A percentile compares a stretch with the other conserved stretches of the same genome.
phyloP scores from a whole-genome alignment of 2,888 invertebrate genomes.

The Coelogynopora nodosa region DNA sequence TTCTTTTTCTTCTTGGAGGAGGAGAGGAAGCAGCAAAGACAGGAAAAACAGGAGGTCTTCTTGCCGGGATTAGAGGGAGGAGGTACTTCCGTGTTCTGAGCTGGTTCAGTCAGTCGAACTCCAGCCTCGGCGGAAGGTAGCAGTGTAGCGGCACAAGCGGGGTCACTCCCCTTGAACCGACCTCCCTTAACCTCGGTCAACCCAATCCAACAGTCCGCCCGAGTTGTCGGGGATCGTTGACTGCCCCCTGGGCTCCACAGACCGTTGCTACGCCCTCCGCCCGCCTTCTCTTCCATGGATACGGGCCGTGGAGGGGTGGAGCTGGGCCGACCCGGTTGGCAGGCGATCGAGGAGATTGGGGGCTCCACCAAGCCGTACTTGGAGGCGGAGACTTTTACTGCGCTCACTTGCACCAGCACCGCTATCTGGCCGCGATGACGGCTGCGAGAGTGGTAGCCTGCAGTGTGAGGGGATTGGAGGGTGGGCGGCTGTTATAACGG shows the following conservation, averaged over 20 bases:
- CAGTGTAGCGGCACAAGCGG: background rate
- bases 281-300: background rate
- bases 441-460: conserved; percentile 18
- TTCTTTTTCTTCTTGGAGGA: background rate
- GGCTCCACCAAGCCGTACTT: conserved; percentile 3
- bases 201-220: background rate
- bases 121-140: background rate
- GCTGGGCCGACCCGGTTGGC: background rate
- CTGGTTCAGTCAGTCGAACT: background rate
- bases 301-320: background rate
- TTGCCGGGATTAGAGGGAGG: background rate
- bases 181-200: background rate
- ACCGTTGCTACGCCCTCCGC: background rate
- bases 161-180: background rate
- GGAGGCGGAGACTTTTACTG: conserved; percentile 29
- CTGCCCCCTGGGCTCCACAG: background rate
- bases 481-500: no score
- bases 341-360: background rate
- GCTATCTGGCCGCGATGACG: background rate
- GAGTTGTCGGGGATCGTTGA: background rate
- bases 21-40: background rate
- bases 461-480: no score
- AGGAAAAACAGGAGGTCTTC: background rate
- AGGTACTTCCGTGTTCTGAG: background rate
- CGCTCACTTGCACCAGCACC: conserved; percentile 17